Conservation (phyloP, 2,888 invertebrate genomes). For the Nyleta sp. region DNA sequence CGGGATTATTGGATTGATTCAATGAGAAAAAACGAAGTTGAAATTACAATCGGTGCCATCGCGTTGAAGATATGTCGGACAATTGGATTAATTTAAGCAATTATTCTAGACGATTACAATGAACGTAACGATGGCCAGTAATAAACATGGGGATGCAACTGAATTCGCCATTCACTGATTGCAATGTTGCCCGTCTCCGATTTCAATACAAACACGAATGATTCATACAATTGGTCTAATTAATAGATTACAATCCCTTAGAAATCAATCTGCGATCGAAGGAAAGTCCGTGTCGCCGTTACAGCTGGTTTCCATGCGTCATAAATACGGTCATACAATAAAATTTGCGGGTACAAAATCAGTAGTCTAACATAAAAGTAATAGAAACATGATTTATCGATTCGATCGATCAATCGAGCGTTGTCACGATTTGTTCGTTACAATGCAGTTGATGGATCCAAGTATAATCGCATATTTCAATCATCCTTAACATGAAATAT, state of each 20-base stretch:
- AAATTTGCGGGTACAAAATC: slow-evolving; percentile 8
- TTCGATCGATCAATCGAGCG: slow-evolving; percentile 65
- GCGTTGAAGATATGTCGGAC: too few species aligned
- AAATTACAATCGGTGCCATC: too few species aligned
- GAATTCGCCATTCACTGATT: too few species aligned
- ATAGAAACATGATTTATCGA: slow-evolving; percentile 8
- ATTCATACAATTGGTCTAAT: background rate
- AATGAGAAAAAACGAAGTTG: too few species aligned
- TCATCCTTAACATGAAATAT: slow-evolving; percentile 80
- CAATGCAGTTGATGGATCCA: slow-evolving; percentile 69
- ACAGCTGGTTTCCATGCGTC: too few species aligned
- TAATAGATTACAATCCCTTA: slow-evolving; percentile 1
- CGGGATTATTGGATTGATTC: too few species aligned
- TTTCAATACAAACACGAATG: slow-evolving; percentile 12
- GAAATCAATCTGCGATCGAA: slow-evolving; percentile 1
- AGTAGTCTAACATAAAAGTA: slow-evolving; percentile 7
- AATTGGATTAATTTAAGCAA: too few species aligned
- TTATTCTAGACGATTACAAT: too few species aligned
- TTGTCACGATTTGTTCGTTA: slow-evolving; percentile 68
- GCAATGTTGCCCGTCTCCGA: too few species aligned
- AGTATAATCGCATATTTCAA: slow-evolving; percentile 65
- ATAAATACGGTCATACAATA: background rate
- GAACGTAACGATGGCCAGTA: too few species aligned
- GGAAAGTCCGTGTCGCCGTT: too few species aligned
- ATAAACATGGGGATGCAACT: too few species aligned